Evolutionary conservation across 2,797 vertebrate species (phyloP).

Genomic region (Acanthurus leucopareius): DNA sequence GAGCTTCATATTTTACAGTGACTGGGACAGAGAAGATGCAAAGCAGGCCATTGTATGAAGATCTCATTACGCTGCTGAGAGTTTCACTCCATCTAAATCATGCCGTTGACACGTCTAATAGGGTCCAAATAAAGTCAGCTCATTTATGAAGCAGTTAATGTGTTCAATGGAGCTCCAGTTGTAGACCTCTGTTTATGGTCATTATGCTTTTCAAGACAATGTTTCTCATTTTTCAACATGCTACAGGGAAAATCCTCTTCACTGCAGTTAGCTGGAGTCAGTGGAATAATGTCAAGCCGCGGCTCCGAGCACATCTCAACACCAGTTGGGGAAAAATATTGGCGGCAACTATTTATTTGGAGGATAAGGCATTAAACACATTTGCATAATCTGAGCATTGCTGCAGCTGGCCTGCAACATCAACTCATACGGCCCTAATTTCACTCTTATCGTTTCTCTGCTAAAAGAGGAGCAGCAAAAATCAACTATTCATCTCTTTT

Average conservation of each 20-base stretch:
- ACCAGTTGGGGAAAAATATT: slow-evolving; percentile 53
- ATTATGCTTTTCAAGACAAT: slow-evolving; percentile 53
- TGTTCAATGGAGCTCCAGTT: slow-evolving; percentile 68
- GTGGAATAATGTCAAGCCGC: slow-evolving; percentile 33
- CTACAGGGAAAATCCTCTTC: slow-evolving; percentile 55
- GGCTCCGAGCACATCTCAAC: slow-evolving; percentile 51
- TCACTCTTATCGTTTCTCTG: slow-evolving; percentile 67
- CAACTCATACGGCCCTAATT: slow-evolving; percentile 65
- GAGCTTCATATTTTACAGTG: slow-evolving; percentile 62
- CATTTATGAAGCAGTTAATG: slow-evolving; percentile 78
- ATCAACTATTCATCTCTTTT: slow-evolving; percentile 64
- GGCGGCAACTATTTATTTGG: slow-evolving; percentile 71
- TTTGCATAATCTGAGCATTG: slow-evolving; percentile 77
- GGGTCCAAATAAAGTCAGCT: slow-evolving; percentile 75
- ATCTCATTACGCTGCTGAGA: slow-evolving; percentile 68
- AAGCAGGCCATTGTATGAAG: slow-evolving; percentile 68
- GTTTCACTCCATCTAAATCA: slow-evolving; percentile 74
- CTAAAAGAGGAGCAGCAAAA: slow-evolving; percentile 56
- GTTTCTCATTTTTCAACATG: slow-evolving; percentile 69
- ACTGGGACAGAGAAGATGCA: slow-evolving; percentile 58
- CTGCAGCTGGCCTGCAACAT: slow-evolving; percentile 69
- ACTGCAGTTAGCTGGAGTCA: slow-evolving; percentile 37
- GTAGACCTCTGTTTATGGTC: slow-evolving; percentile 58
- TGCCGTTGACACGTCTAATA: slow-evolving; percentile 62
- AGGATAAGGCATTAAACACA: slow-evolving; percentile 70